Conservation (phyloP, 2,113 vertebrate genomes). For the Phocoena phocoena region DNA sequence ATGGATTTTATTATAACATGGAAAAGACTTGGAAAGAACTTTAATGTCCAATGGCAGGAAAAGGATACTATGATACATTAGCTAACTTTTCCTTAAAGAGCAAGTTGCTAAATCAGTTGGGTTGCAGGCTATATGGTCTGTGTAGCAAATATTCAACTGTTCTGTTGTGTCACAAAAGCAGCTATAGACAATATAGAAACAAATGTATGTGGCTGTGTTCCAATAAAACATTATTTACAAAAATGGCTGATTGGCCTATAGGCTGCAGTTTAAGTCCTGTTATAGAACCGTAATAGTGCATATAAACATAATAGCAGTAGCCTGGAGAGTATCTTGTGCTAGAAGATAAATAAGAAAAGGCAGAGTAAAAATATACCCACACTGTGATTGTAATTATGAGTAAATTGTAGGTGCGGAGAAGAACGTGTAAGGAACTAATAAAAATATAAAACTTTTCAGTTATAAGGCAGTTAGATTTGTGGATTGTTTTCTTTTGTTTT, state of each 20-base stretch:
- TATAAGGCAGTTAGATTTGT: background rate
- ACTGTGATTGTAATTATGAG: background rate
- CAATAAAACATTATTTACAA: background rate
- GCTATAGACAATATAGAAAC: background rate
- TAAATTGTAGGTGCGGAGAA: background rate
- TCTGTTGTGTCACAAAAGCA: background rate
- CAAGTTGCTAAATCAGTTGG: background rate
- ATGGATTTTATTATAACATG: background rate
- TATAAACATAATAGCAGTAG: background rate
- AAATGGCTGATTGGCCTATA: background rate
- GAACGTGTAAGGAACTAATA: background rate
- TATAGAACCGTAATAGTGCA: background rate
- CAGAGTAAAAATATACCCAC: background rate
- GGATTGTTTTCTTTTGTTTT: background rate
- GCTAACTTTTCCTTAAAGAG: background rate
- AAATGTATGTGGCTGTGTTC: background rate
- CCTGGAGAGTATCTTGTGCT: background rate
- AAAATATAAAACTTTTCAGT: background rate
- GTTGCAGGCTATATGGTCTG: background rate
- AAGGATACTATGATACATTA: background rate
- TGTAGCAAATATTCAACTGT: background rate
- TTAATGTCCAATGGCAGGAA: background rate
- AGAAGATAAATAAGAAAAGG: background rate
- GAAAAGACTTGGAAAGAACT: background rate
- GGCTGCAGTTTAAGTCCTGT: background rate